A percentile compares a stretch with the other conserved stretches of the same genome.
phyloP scores from a whole-genome alignment of 2,113 vertebrate species.

The Alligator mississippiensis region DNA sequence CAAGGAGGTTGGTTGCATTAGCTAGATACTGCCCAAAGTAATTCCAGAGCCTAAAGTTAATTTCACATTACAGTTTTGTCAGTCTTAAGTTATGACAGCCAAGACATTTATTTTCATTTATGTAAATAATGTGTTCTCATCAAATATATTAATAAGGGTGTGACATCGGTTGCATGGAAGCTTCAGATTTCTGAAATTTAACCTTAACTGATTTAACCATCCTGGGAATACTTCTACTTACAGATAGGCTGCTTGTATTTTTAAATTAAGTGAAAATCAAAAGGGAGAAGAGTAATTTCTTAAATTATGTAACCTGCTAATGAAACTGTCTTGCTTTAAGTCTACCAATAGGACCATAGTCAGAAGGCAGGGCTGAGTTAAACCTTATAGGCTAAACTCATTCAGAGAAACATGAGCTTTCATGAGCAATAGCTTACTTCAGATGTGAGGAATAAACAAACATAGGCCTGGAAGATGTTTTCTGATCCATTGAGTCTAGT shows the following conservation, averaged over 20 bases:
- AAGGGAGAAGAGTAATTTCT: neutral
- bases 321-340: neutral
- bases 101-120: neutral
- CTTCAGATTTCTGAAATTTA: neutral
- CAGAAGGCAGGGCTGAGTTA: too few species aligned
- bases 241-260: rapidly evolving
- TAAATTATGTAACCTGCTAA: rapidly evolving
- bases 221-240: rapidly evolving
- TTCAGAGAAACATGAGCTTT: too few species aligned
- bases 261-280: neutral
- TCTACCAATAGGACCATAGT: rapidly evolving
- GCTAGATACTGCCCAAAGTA: neutral
- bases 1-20: neutral
- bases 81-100: neutral
- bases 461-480: too few species aligned
- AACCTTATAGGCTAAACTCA: too few species aligned
- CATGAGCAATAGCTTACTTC: too few species aligned
- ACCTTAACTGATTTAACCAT: neutral
- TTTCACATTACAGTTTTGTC: neutral
- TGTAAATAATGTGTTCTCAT: neutral
- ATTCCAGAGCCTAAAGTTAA: neutral
- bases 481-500: too few species aligned
- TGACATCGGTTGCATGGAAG: rapidly evolving
- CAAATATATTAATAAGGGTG: neutral
- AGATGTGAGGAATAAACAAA: too few species aligned